Percentiles rank a stretch among this genome's conserved stretches.
Conservation (phyloP, 1,140 invertebrate species). For the Zaprionus camerounensis region DNA sequence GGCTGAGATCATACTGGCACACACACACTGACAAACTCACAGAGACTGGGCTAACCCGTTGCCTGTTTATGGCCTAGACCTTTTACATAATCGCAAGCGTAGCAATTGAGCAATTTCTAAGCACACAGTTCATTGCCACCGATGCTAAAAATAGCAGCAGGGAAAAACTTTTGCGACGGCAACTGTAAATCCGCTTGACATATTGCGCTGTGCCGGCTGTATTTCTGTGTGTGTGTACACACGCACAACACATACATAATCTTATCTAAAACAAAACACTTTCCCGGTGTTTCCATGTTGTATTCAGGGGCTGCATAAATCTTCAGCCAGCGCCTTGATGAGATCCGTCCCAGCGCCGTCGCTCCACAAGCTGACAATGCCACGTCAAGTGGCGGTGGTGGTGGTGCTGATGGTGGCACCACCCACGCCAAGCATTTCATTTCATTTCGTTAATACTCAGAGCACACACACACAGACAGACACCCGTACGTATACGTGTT, state of each 20-base stretch:
- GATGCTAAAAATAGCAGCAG: constrained; percentile 67
- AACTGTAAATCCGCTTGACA: constrained; percentile 74
- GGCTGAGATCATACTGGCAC: background rate
- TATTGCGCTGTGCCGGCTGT: constrained; percentile 63
- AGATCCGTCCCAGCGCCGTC: constrained; percentile 14
- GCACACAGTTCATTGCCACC: constrained; percentile 72
- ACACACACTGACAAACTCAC: background rate
- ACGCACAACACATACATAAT: constrained; percentile 49
- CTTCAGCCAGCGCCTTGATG: constrained; percentile 50
- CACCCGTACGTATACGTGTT: constrained; percentile 6
- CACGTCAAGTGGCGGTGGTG: constrained; percentile 65
- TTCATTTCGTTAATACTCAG: background rate
- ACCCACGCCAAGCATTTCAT: constrained; percentile 17
- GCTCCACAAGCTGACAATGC: constrained; percentile 64
- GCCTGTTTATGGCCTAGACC: constrained; percentile 60
- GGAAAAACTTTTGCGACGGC: constrained; percentile 62
- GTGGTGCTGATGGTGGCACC: constrained; percentile 11
- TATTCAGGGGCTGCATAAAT: constrained; percentile 55
- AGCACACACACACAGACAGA: background rate
- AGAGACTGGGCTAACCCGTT: background rate
- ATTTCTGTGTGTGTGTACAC: background rate
- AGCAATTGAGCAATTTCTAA: constrained; percentile 31
- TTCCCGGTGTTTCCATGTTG: constrained; percentile 50
- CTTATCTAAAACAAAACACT: constrained; percentile 80
- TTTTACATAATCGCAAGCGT: constrained; percentile 60